phyloP scores from a whole-genome alignment of 2,113 vertebrate genomes.

The Morone chrysops region DNA sequence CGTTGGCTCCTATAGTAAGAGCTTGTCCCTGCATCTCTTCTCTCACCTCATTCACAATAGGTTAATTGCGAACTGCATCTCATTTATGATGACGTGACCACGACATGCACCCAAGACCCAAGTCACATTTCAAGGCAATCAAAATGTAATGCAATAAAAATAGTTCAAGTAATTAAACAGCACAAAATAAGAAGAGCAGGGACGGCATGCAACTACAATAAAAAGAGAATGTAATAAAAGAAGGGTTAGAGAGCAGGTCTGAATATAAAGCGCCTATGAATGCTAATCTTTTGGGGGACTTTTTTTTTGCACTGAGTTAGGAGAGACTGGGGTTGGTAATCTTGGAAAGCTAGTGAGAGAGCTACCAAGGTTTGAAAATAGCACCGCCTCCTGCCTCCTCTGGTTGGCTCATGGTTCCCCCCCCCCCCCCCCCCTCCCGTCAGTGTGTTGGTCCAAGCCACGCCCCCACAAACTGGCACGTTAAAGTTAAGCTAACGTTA shows the following conservation, averaged over 20 bases:
- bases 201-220: conserved; percentile 1
- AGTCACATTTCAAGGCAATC: conserved; percentile 51
- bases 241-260: conserved; percentile 9
- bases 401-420: too few relatives aligned
- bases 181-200: conserved; percentile 35
- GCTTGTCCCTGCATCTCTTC: conserved; percentile 28
- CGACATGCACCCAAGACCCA: background rate
- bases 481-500: too few relatives aligned
- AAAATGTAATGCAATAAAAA: conserved; percentile 41
- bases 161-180: conserved; percentile 54
- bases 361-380: too few relatives aligned
- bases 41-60: conserved; percentile 56
- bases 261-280: conserved; percentile 22
- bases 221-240: conserved; percentile 20
- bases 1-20: background rate
- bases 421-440: too few relatives aligned
- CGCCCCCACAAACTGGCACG: too few relatives aligned
- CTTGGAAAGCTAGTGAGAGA: too few relatives aligned
- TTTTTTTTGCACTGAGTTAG: background rate
- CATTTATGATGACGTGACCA: conserved; percentile 42
- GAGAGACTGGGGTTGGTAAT: too few relatives aligned
- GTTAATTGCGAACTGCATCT: conserved; percentile 62
- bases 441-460: too few relatives aligned
- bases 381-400: too few relatives aligned
- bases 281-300: background rate